Conservation (phyloP, 2,113 vertebrate genomes). For the Okapia johnstoni region DNA sequence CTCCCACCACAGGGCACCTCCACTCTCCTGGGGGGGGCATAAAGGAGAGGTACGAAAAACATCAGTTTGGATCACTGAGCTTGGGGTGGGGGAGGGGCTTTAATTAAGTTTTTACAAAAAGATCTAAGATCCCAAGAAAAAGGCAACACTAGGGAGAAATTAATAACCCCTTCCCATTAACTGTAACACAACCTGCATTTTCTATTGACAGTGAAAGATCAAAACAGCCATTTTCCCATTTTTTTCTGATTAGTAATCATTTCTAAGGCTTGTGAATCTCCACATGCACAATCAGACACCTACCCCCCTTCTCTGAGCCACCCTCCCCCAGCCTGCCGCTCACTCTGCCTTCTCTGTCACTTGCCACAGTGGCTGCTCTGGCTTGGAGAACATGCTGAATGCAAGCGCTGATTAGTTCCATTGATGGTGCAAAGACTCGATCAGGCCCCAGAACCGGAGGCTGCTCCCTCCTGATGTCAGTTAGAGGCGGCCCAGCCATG, state of each 20-base stretch:
- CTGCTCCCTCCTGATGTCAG: neutral
- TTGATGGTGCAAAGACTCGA: neutral
- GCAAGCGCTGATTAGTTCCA: neutral
- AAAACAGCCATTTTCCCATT: neutral
- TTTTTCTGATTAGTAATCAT: neutral
- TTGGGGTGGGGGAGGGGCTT: neutral
- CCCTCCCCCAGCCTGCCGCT: neutral
- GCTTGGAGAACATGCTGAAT: neutral
- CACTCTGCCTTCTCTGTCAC: neutral
- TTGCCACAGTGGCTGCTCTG: neutral
- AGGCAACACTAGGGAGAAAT: neutral
- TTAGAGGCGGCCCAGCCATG: neutral
- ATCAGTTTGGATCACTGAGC: neutral
- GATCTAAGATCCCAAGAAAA: neutral
- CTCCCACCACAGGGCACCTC: neutral
- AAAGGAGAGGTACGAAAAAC: neutral
- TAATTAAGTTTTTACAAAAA: neutral
- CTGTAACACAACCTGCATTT: neutral
- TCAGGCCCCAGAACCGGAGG: neutral
- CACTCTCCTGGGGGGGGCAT: neutral
- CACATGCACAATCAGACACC: neutral
- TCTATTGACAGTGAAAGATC: neutral
- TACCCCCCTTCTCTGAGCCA: neutral
- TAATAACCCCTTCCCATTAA: neutral
- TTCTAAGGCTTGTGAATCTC: constrained; percentile 4